Evolutionary conservation across 2,113 vertebrate species (phyloP).

Genomic region (Rutilus rutilus): DNA sequence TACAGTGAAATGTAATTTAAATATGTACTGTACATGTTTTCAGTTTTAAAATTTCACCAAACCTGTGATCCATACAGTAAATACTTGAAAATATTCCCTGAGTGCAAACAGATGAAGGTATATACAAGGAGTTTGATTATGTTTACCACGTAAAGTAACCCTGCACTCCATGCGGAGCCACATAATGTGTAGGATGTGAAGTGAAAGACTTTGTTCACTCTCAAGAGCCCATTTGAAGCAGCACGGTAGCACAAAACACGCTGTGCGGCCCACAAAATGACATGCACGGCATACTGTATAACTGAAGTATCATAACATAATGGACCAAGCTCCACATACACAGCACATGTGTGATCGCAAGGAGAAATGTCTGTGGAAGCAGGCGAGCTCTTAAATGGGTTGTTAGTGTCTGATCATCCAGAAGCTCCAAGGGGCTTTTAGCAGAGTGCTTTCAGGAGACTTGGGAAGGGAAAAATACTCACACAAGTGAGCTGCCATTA

Average conservation of each 20-base stretch:
- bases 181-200: neutral
- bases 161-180: neutral
- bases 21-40: neutral
- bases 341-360: neutral
- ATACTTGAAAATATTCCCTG: neutral
- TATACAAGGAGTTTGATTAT: constrained; percentile 4
- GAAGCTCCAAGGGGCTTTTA: constrained; percentile 32
- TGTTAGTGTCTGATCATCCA: constrained; percentile 1
- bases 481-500: neutral
- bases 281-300: neutral
- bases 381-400: neutral
- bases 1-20: neutral
- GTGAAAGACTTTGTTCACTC: constrained; percentile 17
- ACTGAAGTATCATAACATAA: neutral
- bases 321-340: neutral
- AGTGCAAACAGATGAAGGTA: neutral
- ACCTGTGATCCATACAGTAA: neutral
- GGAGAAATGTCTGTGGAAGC: neutral
- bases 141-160: neutral
- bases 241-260: neutral
- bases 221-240: constrained; percentile 9
- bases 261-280: neutral
- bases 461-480: neutral
- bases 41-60: neutral
- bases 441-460: constrained; percentile 19